Evolutionary conservation across 1,140 invertebrate genomes (phyloP), one percentile per base, ranked within the genome.

Genomic region (Anthonomus grandis): DNA sequence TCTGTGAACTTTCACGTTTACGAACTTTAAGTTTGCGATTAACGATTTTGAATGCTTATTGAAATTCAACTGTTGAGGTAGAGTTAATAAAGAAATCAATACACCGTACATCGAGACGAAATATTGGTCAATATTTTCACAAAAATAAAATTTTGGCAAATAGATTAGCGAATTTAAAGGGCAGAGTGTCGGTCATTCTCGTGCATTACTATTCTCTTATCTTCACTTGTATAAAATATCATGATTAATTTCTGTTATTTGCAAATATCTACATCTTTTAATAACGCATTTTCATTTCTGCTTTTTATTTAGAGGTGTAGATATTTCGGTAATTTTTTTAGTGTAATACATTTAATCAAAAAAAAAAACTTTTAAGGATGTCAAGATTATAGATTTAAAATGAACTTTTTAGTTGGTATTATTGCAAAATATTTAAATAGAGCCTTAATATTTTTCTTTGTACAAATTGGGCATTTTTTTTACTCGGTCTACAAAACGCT

Each of bases 331-430:
- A 31, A 24, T 55, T 37, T 55, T 45, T 46, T 55, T 55, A 55
- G 42, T 45, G 42, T 55, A 46, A 55, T 55, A 46, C 41, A 37
- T 55, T 55, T 55, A 55, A 55, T 55, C 42, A 55, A 55, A 55
- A 46, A 39, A 21, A n/a, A n/a, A n/a, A n/a, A n/a, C n/a, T 13
- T 44, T 48, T 24, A 46, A 55, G 31, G 25, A 46, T 55, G 52
- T 55, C 42, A 38, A 55, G 21, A 55, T 25, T 22, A 46, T 55
- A 46, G 42, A 42, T 31, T 42, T 25, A 39, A 49, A 42, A 23
- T 10, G 34, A 44, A 39, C n/a, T 27, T 41, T 51, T 51, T 52
- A 42, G 38, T 52, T 52, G 17, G n/a, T n/a, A n/a, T 52, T 22
- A 52, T 39, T 50, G 41, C 37, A 39, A 12, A 41, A 52, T 52